Evolutionary conservation across 1,140 invertebrate species (phyloP).

Genomic region (Helicoverpa armigera): DNA sequence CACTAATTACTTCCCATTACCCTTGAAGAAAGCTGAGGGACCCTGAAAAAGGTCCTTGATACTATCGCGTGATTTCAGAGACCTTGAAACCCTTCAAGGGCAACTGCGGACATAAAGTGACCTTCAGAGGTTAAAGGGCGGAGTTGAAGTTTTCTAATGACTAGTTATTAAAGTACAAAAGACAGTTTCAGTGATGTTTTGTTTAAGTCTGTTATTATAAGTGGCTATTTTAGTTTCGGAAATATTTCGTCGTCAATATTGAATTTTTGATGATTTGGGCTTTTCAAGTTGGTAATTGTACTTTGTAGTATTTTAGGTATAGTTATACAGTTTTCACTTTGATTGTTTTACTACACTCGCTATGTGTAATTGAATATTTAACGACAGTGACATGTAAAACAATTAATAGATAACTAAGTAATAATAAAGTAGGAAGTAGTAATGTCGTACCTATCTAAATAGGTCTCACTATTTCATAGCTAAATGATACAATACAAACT

Average conservation of each 20-base stretch:
- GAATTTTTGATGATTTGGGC: too few relatives aligned
- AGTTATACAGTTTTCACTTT: too few relatives aligned
- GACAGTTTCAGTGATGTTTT: background rate
- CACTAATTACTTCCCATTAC: constrained; percentile 11
- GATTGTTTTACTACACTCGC: too few relatives aligned
- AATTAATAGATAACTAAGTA: too few relatives aligned
- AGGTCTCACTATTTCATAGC: too few relatives aligned
- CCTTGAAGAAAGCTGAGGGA: background rate
- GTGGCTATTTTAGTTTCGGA: background rate
- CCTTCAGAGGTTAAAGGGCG: background rate
- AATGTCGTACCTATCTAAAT: too few relatives aligned
- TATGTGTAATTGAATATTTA: too few relatives aligned
- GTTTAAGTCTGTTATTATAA: background rate
- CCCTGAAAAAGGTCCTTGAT: constrained; percentile 37
- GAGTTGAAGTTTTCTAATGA: constrained; percentile 13
- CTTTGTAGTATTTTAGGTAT: too few relatives aligned
- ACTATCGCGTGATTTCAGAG: constrained; percentile 5
- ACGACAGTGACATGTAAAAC: too few relatives aligned
- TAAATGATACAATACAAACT: too few relatives aligned
- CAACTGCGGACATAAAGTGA: background rate
- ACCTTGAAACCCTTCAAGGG: constrained; percentile 29
- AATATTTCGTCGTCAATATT: background rate
- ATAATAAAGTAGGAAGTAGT: too few relatives aligned
- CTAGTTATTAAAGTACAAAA: constrained; percentile 11
- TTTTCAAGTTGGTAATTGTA: too few relatives aligned